Evolutionary conservation across 2,113 vertebrate genomes (phyloP), one percentile per base, ranked within the genome.

Genomic region (Melanerpes formicivorus): DNA sequence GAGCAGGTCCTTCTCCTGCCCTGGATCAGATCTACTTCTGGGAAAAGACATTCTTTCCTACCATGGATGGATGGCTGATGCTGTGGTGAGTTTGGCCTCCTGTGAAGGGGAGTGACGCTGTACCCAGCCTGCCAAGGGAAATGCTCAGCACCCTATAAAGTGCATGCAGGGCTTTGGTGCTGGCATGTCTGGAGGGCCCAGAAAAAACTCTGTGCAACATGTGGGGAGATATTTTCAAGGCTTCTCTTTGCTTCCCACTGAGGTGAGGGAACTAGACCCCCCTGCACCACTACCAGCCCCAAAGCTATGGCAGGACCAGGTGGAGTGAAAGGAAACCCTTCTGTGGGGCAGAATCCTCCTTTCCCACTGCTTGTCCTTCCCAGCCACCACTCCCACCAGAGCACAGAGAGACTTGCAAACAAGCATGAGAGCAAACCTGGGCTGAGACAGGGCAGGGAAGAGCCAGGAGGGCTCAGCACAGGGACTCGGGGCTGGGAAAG

Each of bases 161-260:
- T 8, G 22, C 18, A 23, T 5, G 9, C 67, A 77, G 34, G n/a
- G 25, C 44, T 55, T 70, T 42, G 69, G 64, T n/a, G 32, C 60
- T 16, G 10, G 52, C 27, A 14, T 1, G 15, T 10, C 40, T 42
- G 44, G 40, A 82, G 67, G 40, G 56, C 46, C n/a, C 67, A 67
- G 30, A 44, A 79, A 21, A 73, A 0, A 0, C 30, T 30, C 52
- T 14, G 13, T 10, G 25, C 14, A 37, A 60, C 22, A 30, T 2
- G 2, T 19, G 52, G 30, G 3, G 19, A 26, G 64, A 4, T 40
- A 59, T 40, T 44, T 76, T 25, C 40, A 40, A 40, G 40, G 40
- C 40, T 40, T 40, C 40, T 40, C 40, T 40, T 32, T 52, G 37
- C 27, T 48, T 62, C 34, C 14, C 14, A 29, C 1, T 1, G 4